phyloP scores from a whole-genome alignment of 2,888 invertebrate species.

The Schizaphis graminum region DNA sequence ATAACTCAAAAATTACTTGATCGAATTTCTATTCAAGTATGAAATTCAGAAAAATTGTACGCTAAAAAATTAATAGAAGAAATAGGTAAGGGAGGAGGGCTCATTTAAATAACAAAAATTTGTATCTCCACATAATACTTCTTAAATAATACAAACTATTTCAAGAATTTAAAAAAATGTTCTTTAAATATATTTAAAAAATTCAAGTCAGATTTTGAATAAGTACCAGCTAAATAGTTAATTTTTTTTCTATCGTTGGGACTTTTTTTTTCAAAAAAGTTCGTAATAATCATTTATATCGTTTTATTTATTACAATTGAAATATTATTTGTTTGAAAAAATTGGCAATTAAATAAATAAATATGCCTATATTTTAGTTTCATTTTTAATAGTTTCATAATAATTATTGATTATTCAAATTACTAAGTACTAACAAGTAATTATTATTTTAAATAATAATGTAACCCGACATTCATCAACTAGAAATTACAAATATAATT shows the following conservation, averaged over 20 bases:
- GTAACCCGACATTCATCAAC: background rate
- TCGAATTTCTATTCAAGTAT: background rate
- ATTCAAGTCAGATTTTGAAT: background rate
- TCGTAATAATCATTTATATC: background rate
- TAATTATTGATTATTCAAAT: background rate
- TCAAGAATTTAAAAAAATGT: background rate
- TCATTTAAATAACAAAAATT: background rate
- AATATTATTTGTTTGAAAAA: background rate
- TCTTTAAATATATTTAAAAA: background rate
- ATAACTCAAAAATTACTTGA: no score
- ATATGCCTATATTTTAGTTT: background rate
- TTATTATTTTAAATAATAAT: background rate
- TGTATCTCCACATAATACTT: background rate
- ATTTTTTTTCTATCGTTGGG: background rate
- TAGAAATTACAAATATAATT: background rate
- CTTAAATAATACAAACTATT: background rate
- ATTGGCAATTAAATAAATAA: background rate
- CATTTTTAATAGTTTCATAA: background rate
- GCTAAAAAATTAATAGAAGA: no score
- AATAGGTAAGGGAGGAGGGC: no score
- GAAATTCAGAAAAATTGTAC: no score
- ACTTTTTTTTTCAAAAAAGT: no score
- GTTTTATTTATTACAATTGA: background rate
- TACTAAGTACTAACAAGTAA: background rate
- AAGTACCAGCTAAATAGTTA: background rate